phyloP scores from a whole-genome alignment of 2,888 invertebrate species.

The Alloscopus bannaensis region DNA sequence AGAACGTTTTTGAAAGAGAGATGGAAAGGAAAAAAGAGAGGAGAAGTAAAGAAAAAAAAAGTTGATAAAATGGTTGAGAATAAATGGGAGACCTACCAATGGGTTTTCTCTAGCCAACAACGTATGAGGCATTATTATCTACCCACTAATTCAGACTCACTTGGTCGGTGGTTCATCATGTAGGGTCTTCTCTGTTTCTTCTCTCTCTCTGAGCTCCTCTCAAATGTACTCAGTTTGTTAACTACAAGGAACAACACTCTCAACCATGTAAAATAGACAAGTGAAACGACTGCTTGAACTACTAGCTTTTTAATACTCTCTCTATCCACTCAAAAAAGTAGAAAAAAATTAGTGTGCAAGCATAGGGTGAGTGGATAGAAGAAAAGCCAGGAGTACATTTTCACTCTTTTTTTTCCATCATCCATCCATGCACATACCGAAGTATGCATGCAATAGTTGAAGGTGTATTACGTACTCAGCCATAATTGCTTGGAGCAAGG shows the following conservation, averaged over 20 bases:
- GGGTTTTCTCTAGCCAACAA: conserved; percentile 67
- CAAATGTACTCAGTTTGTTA: conserved; percentile 23
- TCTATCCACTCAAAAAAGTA: too few relatives aligned
- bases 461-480: too few relatives aligned
- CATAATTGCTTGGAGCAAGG: conserved; percentile 60
- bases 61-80: conserved; percentile 61
- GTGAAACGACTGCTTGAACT: conserved; percentile 44
- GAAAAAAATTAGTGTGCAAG: too few relatives aligned
- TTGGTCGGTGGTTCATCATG: conserved; percentile 72
- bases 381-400: too few relatives aligned
- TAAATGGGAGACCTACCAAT: conserved; percentile 71
- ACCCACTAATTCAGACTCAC: conserved; percentile 72
- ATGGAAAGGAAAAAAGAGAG: conserved; percentile 12
- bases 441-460: not conserved
- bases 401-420: too few relatives aligned
- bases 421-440: too few relatives aligned
- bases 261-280: conserved; percentile 41
- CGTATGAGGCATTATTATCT: conserved; percentile 72
- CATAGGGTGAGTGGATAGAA: too few relatives aligned
- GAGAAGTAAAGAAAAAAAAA: conserved; percentile 36
- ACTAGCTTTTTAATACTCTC: conserved; percentile 22
- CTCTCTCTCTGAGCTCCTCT: conserved; percentile 23
- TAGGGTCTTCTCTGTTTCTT: conserved; percentile 66
- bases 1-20: conserved; percentile 29
- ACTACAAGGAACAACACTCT: conserved; percentile 29